Evolutionary conservation across 2,888 invertebrate species (phyloP), one percentile per base, ranked within the genome.

Genomic region (Volucella inflata): DNA sequence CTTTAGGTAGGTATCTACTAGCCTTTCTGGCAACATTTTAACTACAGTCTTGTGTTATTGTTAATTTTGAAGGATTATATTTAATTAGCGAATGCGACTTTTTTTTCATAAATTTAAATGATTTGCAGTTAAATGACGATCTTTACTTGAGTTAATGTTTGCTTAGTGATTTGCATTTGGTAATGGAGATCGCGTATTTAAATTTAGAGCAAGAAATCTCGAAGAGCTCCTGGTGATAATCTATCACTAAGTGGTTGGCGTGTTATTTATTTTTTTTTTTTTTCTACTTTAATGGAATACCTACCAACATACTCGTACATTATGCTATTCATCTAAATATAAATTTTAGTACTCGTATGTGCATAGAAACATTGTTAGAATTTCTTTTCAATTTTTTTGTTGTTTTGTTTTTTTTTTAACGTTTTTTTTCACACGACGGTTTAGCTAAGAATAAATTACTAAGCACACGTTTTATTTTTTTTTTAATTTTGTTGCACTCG

Each of bases 1-100:
- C 50, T 62, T n/a, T 78, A 55, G 78, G 78, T 78, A 78, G 78
- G 78, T 78, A 70, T 78, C 64, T 8, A 42, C 14, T 44, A 57
- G 57, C 8, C 14, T 36, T 10, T 53, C 68, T 30, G n/a, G 53
- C n/a, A 50, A 44, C 62, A 46, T 70, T 78, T 78, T 57, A 77
- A 46, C 64, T 30, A 30, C 16, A 57, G 12, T 46, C 14, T 51
- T 78, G 11, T 60, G 30, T 42, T 70, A 17, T 71, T 84, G 84
- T 50, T 84, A 70, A 76, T 76, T 72, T 75, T 38, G 74, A 42
- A 72, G 62, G 72, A 60, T 78, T 67, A 62, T 30, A 21, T 72
- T 51, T 55, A 62, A 74, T 72, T 78, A 72, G 67, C 67, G 21
- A 59, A 50, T 14, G 44, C 42, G 21, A 48, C 38, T 67, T 48